These are phyloP conservation scores for Autographa pulchrina DNA, from an alignment of 2,888 invertebrate species.

Conservation along the genomic window DNA sequence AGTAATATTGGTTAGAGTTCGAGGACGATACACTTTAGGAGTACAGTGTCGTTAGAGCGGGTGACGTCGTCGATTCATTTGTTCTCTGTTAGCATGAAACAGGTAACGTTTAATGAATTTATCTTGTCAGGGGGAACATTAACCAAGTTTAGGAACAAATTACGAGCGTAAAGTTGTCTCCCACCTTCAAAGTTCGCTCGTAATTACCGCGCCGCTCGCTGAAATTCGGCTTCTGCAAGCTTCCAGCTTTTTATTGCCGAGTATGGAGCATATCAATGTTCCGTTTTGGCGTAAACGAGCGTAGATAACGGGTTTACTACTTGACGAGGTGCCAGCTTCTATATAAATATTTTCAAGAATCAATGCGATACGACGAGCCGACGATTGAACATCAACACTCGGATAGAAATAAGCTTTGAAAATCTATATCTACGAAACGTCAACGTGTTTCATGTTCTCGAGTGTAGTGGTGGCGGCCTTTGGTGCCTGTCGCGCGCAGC, in stretches of 20 bases:
- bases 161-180: slow-evolving; percentile 83
- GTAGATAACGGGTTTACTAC: slow-evolving; percentile 84
- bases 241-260: slow-evolving; percentile 74
- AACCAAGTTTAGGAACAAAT: slow-evolving; percentile 86
- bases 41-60: slow-evolving; percentile 69
- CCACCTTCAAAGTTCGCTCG: slow-evolving; percentile 78
- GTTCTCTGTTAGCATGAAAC: slow-evolving; percentile 71
- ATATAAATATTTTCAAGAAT: slow-evolving; percentile 68
- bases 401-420: slow-evolving; percentile 64
- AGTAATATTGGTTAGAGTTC: slow-evolving; percentile 49
- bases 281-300: slow-evolving; percentile 81
- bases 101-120: slow-evolving; percentile 85
- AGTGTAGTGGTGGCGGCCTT: slow-evolving; percentile 49
- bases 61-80: slow-evolving; percentile 68
- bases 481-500: slow-evolving; percentile 62
- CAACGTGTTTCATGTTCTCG: slow-evolving; percentile 63
- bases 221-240: slow-evolving; percentile 70
- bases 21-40: slow-evolving; percentile 66
- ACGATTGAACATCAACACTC: slow-evolving; percentile 62
- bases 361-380: slow-evolving; percentile 60
- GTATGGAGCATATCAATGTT: slow-evolving; percentile 75
- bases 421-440: slow-evolving; percentile 69
- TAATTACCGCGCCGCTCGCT: slow-evolving; percentile 80
- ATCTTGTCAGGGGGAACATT: slow-evolving; percentile 86
- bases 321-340: slow-evolving; percentile 79